Evolutionary conservation across 2,113 vertebrate species (phyloP), one percentile per base, ranked within the genome.

Genomic region (Cygnus atratus): DNA sequence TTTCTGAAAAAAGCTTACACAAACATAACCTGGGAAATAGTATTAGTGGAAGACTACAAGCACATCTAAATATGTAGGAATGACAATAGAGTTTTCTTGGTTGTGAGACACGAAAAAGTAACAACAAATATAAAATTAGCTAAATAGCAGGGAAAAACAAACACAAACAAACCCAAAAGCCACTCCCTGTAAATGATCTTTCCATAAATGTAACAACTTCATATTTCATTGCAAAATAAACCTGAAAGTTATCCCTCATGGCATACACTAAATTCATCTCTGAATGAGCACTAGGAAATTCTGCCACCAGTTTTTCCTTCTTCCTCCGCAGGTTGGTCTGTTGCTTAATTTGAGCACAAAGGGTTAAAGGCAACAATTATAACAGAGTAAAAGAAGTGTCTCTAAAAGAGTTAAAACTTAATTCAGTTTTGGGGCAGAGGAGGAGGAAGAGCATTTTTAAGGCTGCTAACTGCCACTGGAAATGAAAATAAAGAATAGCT

Each of bases 81-180:
- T 39, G 8, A 88, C 17, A 74, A 4, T 1, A 88, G 31, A 76
- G 37, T 25, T 80, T 59, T 11, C 20, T 86, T 44, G 8, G 28
- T 88, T 83, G 79, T 33, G 86, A 79, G 73, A 46, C 17, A 81
- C 16, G 24, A 66, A 93, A 52, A 3, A 68, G 31, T 41, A 81
- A 61, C 16, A 87, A 90, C 16, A 83, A 63, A 33, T n/a, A 46
- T 1, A 58, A 35, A 68, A 72, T 0, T 55, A 55, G 9, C 21
- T 68, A 79, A 65, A 39, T 58, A 92, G 1, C 1, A 1, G 3
- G 5, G 20, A 59, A 66, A 58, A 2, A 19, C 35, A 21, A 71
- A 6, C 6, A 63, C 33, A n/a, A 13, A 44, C 11, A 43, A 16
- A 1, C 3, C 3, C 0, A 0, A 79, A 87, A 50, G n/a, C 7